phyloP scores from a whole-genome alignment of 2,888 invertebrate genomes.

The Thera britannica region DNA sequence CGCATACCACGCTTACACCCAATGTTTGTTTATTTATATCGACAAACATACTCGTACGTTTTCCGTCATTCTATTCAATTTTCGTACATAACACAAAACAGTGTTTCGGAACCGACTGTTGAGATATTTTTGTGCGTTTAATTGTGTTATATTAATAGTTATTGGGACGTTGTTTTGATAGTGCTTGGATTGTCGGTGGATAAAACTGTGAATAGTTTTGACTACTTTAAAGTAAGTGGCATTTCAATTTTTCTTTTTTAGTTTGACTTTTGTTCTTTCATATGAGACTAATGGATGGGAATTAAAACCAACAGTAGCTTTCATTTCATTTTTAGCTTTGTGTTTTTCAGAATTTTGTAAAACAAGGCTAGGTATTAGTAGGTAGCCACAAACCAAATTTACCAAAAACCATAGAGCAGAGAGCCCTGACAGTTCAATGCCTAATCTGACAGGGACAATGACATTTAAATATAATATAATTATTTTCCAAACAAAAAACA shows the following conservation, averaged over 20 bases:
- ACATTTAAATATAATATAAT: too few relatives aligned
- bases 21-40: slow-evolving; percentile 2
- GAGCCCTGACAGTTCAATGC: too few relatives aligned
- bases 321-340: too few relatives aligned
- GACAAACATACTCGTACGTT: slow-evolving; percentile 2
- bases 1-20: neutral
- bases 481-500: too few relatives aligned
- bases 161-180: neutral
- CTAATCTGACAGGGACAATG: too few relatives aligned
- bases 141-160: slow-evolving; percentile 11
- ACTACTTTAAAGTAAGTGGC: neutral
- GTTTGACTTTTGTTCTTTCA: too few relatives aligned
- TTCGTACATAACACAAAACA: neutral
- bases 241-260: neutral
- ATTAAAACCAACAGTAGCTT: too few relatives aligned
- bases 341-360: too few relatives aligned
- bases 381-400: too few relatives aligned
- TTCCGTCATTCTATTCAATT: neutral
- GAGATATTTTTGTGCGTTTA: neutral
- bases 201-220: neutral
- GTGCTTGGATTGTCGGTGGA: neutral
- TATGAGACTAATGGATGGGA: too few relatives aligned
- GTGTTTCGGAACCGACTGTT: neutral
- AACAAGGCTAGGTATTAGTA: too few relatives aligned
- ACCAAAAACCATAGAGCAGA: too few relatives aligned